phyloP scores from a whole-genome alignment of 2,888 invertebrate species.

The Drymonia ruficornis region DNA sequence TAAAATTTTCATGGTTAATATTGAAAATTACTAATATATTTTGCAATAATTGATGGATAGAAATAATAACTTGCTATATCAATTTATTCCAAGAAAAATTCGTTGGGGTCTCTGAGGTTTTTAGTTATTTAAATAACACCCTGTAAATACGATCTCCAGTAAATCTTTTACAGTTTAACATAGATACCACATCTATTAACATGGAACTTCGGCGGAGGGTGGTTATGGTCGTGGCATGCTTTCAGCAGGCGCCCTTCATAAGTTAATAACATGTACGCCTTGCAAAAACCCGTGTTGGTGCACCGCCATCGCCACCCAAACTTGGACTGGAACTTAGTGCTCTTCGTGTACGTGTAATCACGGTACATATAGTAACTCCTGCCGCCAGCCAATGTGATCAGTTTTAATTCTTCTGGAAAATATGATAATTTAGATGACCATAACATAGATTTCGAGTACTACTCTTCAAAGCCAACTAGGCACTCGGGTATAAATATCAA shows the following conservation, averaged over 20 bases:
- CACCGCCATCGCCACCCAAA: constrained; percentile 29
- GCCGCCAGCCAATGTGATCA: not conserved
- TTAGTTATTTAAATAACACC: too few species aligned
- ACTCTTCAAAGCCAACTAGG: too few species aligned
- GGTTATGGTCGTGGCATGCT: constrained; percentile 3
- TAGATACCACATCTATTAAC: constrained; percentile 13
- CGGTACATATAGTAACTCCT: constrained; percentile 31
- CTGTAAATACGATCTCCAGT: too few species aligned
- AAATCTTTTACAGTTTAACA: not conserved
- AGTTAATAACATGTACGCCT: constrained; percentile 29
- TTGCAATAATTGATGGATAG: too few species aligned
- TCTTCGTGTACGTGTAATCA: constrained; percentile 32
- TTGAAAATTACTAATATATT: too few species aligned
- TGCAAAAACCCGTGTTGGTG: constrained; percentile 29
- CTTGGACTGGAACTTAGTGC: constrained; percentile 19
- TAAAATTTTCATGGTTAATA: too few species aligned
- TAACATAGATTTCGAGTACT: too few species aligned
- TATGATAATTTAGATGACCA: not conserved
- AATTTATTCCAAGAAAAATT: too few species aligned
- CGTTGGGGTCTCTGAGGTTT: too few species aligned
- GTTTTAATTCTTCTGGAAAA: not conserved
- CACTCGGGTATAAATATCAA: too few species aligned
- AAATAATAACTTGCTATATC: too few species aligned
- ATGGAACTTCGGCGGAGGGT: constrained; percentile 12
- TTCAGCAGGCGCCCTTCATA: constrained; percentile 13